Evolutionary conservation across 2,888 invertebrate species (phyloP), one percentile per base, ranked within the genome.

Genomic region (Erebia epiphron): DNA sequence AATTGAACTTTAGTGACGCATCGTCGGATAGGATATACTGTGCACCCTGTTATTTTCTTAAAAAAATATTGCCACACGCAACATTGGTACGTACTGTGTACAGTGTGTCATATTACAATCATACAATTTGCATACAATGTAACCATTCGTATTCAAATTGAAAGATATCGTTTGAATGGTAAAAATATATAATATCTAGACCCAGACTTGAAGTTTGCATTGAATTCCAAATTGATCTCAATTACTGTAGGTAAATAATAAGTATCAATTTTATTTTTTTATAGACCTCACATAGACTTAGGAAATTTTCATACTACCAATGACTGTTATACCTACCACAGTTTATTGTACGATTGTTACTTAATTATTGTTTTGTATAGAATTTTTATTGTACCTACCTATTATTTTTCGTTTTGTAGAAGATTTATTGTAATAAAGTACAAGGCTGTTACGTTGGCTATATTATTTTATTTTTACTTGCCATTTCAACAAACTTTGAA

Each of bases 321-420:
- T 56, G 13, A n/a, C n/a, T n/a, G n/a, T n/a, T 56, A 57, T 10
- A 43, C 41, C 41, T 35, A 16, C 60, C 60, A 58, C 35, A 58
- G 35, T 60, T 41, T 60, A 60, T 43, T 62, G 46, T 62, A 62
- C 62, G 46, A 68, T 41, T 69, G 69, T 73, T 73, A 67, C n/a
- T 21, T 49, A 21, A 43, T 35, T 71, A 69, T 73, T 69, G 43
- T 81, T 82, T 84, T 87, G 83, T 77, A 79, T 82, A 62, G 54
- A 78, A 56, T 70, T 75, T 75, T 80, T 82, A 79, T 76, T 71
- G 75, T 75, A n/a, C n/a, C n/a, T n/a, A n/a, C n/a, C n/a, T n/a
- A 78, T 78, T 80, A 82, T 80, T 82, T 80, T 82, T 80, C 83
- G 82, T 85, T 85, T 87, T 87, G 83, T 87, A 87, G 85, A 78